These are phyloP conservation scores for Passer domesticus DNA, from an alignment of 2,113 vertebrate genomes.

Conservation along the genomic window DNA sequence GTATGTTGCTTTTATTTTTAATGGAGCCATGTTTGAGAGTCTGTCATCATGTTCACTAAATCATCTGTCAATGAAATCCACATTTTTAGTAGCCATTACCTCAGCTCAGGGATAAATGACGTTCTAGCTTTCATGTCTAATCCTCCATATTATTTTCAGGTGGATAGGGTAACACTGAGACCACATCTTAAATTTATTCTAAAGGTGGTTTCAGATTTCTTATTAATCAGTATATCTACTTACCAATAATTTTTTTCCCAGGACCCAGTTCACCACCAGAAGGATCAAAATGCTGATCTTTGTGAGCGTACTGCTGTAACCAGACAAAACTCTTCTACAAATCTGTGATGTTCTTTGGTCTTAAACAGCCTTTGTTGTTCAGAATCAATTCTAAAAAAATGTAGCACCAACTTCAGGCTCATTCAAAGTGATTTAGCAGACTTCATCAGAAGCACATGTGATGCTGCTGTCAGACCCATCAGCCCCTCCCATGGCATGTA, in stretches of 20 bases:
- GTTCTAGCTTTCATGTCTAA: constrained; percentile 55
- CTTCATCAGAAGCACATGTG: neutral
- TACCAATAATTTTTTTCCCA: constrained; percentile 1
- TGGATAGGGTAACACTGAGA: constrained; percentile 12
- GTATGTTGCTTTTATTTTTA: constrained; percentile 51
- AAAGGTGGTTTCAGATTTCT: constrained; percentile 35
- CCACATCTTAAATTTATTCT: constrained; percentile 25
- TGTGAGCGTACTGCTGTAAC: neutral
- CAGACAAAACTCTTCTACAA: neutral
- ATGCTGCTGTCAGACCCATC: neutral
- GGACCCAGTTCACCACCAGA: neutral
- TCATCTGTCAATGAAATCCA: constrained; percentile 53
- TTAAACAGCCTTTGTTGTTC: neutral
- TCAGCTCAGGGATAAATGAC: constrained; percentile 49
- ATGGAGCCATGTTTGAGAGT: neutral
- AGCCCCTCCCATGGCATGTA: neutral
- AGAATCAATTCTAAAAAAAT: neutral
- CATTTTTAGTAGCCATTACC: constrained; percentile 52
- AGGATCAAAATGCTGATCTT: neutral
- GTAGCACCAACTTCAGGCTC: neutral
- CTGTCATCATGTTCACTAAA: constrained; percentile 54
- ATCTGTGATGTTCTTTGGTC: neutral
- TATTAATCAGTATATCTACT: constrained; percentile 29
- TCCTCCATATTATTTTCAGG: constrained; percentile 49
- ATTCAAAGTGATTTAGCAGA: neutral